Evolutionary conservation across 1,140 invertebrate species (phyloP), one percentile per base, ranked within the genome.

Genomic region (Solen grandis): DNA sequence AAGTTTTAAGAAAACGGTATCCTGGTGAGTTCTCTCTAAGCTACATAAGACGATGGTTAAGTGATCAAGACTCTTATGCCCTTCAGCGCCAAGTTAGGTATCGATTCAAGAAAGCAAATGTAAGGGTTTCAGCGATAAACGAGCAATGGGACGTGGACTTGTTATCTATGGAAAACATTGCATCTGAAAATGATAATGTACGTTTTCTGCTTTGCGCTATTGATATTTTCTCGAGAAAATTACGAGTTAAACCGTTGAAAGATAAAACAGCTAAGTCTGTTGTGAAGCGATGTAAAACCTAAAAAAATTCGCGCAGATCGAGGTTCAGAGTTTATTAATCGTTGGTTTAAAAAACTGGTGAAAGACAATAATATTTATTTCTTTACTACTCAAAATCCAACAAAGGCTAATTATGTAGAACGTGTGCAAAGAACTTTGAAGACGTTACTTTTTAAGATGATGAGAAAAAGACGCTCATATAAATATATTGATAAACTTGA

Each of bases 231-330:
- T 70, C 70, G 33, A 31, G 38, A 38, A 70, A 57, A 65, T 55
- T 84, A 27, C 74, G 73, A 54, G 68, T 84, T 4, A 36, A 81
- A 74, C 73, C 74, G 46, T 31, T 84, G 5, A 55, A 59, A 59
- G 63, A 77, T 66, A 84, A 81, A 81, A 77, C 41, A 38, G 73
- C 73, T n/a, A 72, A 77, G 72, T n/a, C 63, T 41, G 73, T 84
- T 41, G 33, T 72, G 46, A 46, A 46, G 41, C 41, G 8, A 46
- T 46, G 41, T 10, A 19, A 46, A 10, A 46, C 19, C 8, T 46
- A 46, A 46, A 19, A 46, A 46, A 46, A 19, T 46, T 46, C 41
- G 41, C 8, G 41, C 41, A 10, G 41, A 46, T 19, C 8, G 19
- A 46, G 41, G 8, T 46, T 10, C 8, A 10, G 41, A 46, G 19